Percentiles rank a stretch among this genome's conserved stretches.
These are phyloP conservation scores for Polypedilum vanderplanki DNA, from an alignment of 1,140 invertebrate species.

Conservation along the genomic window DNA sequence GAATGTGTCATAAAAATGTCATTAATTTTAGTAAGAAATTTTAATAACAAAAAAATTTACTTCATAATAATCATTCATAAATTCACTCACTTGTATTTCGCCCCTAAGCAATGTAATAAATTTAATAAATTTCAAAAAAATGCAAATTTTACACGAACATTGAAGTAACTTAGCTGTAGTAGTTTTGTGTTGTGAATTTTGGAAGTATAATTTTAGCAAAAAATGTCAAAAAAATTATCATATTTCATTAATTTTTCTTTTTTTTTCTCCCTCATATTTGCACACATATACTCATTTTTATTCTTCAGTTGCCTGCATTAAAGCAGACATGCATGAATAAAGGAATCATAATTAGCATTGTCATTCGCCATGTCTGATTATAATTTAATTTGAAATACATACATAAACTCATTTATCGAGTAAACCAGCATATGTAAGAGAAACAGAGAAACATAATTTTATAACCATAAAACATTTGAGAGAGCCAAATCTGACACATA, in stretches of 20 bases:
- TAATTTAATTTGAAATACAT: background rate
- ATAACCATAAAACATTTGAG: constrained; percentile 12
- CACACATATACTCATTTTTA: background rate
- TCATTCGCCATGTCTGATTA: constrained; percentile 11
- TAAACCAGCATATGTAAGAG: background rate
- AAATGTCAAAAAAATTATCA: constrained; percentile 4
- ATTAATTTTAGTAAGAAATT: background rate
- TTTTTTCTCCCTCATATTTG: background rate
- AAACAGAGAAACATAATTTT: background rate
- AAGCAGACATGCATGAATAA: background rate
- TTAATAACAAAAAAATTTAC: background rate
- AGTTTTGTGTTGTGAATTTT: no score
- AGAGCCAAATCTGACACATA: constrained; percentile 15
- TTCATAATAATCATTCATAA: background rate
- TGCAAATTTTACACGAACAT: background rate
- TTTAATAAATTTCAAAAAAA: constrained; percentile 13
- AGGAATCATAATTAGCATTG: background rate
- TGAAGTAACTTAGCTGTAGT: background rate
- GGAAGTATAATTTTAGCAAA: background rate
- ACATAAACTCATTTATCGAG: background rate
- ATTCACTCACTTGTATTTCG: background rate
- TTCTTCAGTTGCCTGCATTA: background rate
- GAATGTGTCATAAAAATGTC: no score
- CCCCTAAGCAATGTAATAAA: background rate
- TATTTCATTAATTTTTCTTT: constrained; percentile 15